Base-by-base conservation (phyloP, 2,113 vertebrate species). In the Fukomys damarensis region DNA sequence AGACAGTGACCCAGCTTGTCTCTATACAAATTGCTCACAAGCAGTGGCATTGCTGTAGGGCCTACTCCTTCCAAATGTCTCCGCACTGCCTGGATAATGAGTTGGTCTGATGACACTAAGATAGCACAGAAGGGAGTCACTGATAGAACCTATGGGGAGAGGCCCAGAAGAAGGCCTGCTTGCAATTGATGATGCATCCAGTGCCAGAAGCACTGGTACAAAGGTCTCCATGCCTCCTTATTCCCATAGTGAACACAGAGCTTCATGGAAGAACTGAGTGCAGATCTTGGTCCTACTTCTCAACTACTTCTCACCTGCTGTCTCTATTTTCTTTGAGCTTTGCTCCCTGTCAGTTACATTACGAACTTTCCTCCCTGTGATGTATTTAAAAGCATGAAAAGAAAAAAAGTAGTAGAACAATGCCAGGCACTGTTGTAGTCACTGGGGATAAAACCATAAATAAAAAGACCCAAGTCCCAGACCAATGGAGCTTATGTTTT, bases 71-170 rank as follows among this genome's bases (percentile, higher is more conserved):
- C 52, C 52, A 41, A 19, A 54, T 38, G 68, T 59, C 22, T 49
- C 30, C 19, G 22, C 4, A 5, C 24, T 80, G 56, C 79, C 74
- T 41, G 82, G 66, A n/a, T 46, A 54, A 5, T 80, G 76, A 46
- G 24, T 83, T 49, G 43, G 16, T 28, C 26, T 89, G 86, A 65
- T 63, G 54, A 91, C 68, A 76, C 10, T 41, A 91, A 91, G 72
- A 74, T 38, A 79, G n/a, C 41, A 80, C 49, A 81, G 77, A 66
- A 96, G 30, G 74, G 80, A 83, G 38, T 74, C 74, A 35, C 38
- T 72, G 87, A 84, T 85, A 79, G 76, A 72, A 86, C 38, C 46
- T 80, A 63, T n/a, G 95, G 59, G 63, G 3, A 80, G 79, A 81
- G 65, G 10, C 41, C 85, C 63, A 32, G 52, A 58, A 63, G 79